Percentiles rank a stretch among this genome's conserved stretches.
Conservation (phyloP, 1,140 invertebrate species). For the Calliphora vicina region DNA sequence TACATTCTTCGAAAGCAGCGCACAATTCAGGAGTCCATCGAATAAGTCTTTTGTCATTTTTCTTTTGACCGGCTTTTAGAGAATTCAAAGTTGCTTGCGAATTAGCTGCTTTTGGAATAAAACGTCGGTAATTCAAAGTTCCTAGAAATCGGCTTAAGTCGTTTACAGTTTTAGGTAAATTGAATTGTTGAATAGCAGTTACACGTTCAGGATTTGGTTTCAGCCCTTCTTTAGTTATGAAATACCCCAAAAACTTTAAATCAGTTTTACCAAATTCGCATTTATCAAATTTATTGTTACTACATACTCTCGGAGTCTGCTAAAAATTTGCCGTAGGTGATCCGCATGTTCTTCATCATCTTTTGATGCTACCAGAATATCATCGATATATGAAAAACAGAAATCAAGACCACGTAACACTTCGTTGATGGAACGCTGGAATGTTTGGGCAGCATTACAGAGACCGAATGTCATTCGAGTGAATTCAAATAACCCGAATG, state of each 20-base stretch:
- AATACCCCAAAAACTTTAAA: slow-evolving; percentile 43
- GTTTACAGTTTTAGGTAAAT: not conserved
- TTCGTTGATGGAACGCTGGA: slow-evolving; percentile 65
- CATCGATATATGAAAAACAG: slow-evolving; percentile 61
- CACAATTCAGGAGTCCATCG: not conserved
- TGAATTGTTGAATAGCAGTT: not conserved
- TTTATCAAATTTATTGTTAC: slow-evolving; percentile 49
- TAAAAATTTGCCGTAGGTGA: slow-evolving; percentile 46
- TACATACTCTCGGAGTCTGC: slow-evolving; percentile 43
- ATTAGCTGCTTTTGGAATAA: not conserved
- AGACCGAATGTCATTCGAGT: slow-evolving; percentile 53
- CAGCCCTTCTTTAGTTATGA: not conserved
- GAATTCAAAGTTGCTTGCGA: not conserved
- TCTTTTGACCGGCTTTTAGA: not conserved
- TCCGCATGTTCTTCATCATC: slow-evolving; percentile 48
- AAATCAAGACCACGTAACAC: slow-evolving; percentile 58
- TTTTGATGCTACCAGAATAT: slow-evolving; percentile 64
- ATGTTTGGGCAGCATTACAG: slow-evolving; percentile 58
- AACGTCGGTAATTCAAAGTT: slow-evolving; percentile 2
- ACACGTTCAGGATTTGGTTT: not conserved
- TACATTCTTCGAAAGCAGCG: not conserved
- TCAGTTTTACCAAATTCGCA: slow-evolving; percentile 45
- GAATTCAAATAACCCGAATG: slow-evolving; percentile 62
- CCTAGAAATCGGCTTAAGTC: not conserved
- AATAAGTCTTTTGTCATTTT: not conserved